phyloP scores from a whole-genome alignment of 2,113 vertebrate genomes.

The Mobula birostris region DNA sequence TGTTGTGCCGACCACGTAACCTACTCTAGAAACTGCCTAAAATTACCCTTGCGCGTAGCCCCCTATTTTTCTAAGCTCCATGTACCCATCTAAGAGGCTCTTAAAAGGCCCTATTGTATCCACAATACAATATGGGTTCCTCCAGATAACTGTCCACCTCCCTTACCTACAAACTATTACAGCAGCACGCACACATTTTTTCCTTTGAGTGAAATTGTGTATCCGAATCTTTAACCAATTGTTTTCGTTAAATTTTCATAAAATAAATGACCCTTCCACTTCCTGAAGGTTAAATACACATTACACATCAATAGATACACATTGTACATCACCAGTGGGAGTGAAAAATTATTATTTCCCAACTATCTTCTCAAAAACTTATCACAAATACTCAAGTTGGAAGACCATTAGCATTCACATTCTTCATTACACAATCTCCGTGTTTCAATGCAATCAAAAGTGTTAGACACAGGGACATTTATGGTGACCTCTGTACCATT shows the following conservation, averaged over 20 bases:
- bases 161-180: too few relatives aligned
- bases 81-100: too few relatives aligned
- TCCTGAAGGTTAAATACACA: not conserved
- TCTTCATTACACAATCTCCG: not conserved
- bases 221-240: not conserved
- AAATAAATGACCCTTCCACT: not conserved
- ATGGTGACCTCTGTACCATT: not conserved
- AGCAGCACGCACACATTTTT: not conserved
- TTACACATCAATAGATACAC: not conserved
- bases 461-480: not conserved
- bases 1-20: too few relatives aligned
- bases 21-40: too few relatives aligned
- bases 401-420: not conserved
- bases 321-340: too few relatives aligned
- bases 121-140: too few relatives aligned
- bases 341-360: not conserved
- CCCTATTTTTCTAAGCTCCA: too few relatives aligned
- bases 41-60: too few relatives aligned
- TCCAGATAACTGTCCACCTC: too few relatives aligned
- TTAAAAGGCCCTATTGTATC: too few relatives aligned
- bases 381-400: not conserved
- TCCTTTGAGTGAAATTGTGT: too few relatives aligned
- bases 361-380: not conserved
- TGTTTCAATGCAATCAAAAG: not conserved
- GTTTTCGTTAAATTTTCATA: not conserved